phyloP scores from a whole-genome alignment of 2,797 vertebrate species.

The Hypotaenidia philippensis region DNA sequence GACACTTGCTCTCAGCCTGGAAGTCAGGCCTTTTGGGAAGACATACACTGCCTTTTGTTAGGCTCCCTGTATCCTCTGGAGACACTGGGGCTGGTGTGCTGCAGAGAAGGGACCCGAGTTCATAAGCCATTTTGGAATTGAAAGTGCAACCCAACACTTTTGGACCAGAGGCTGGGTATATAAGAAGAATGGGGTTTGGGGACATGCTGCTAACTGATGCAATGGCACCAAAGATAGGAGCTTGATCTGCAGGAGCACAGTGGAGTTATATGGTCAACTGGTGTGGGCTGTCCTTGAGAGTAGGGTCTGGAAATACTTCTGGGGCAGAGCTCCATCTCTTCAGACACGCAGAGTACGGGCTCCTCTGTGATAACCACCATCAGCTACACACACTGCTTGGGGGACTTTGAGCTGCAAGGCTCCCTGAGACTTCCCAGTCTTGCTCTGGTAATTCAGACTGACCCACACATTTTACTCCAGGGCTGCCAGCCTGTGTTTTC shows the following conservation, averaged over 20 bases:
- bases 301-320: neutral
- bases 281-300: rapidly evolving
- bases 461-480: neutral
- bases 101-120: neutral
- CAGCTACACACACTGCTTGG: neutral
- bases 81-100: neutral
- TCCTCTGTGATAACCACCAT: neutral
- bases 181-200: neutral
- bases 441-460: neutral
- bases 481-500: neutral
- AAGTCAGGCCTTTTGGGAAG: constrained; percentile 49
- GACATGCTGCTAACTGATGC: neutral
- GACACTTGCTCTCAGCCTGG: constrained; percentile 27
- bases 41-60: constrained; percentile 51
- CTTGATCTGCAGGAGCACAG: neutral
- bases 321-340: neutral
- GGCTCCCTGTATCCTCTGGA: neutral
- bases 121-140: neutral
- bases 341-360: neutral
- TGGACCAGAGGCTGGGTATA: rapidly evolving
- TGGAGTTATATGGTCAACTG: neutral
- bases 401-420: neutral
- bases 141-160: neutral
- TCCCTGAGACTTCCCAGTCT: neutral
- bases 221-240: neutral